Evolutionary conservation across 2,888 invertebrate species (phyloP).

Genomic region (Hartigia nigra): DNA sequence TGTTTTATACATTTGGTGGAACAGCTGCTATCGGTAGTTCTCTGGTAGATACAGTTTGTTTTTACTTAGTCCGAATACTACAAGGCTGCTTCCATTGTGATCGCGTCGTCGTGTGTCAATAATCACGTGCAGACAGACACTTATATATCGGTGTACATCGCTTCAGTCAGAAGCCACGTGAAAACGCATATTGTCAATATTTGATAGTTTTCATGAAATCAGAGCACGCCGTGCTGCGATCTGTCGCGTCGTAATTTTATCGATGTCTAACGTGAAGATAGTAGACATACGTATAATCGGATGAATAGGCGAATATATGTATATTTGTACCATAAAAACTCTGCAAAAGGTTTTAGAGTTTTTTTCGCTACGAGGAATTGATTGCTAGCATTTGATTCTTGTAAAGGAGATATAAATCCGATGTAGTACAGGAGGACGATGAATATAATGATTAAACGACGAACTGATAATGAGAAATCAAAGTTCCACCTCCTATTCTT

Average conservation of each 20-base stretch:
- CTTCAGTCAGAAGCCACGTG: neutral
- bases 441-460: neutral
- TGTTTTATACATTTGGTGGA: neutral
- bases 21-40: neutral
- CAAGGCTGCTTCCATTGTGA: neutral
- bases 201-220: neutral
- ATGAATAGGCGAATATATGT: neutral
- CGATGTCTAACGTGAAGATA: neutral
- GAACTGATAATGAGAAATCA: neutral
- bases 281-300: neutral
- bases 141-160: neutral
- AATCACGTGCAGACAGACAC: neutral
- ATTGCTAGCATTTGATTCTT: neutral
- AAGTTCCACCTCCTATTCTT: neutral
- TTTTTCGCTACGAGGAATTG: neutral
- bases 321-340: neutral
- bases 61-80: neutral
- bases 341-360: neutral
- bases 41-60: neutral
- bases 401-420: neutral
- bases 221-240: neutral
- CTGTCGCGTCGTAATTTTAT: neutral
- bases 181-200: neutral
- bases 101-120: neutral
- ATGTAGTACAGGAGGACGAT: neutral